Conservation (phyloP, 1,140 invertebrate genomes). For the Leptinotarsa defecta region DNA sequence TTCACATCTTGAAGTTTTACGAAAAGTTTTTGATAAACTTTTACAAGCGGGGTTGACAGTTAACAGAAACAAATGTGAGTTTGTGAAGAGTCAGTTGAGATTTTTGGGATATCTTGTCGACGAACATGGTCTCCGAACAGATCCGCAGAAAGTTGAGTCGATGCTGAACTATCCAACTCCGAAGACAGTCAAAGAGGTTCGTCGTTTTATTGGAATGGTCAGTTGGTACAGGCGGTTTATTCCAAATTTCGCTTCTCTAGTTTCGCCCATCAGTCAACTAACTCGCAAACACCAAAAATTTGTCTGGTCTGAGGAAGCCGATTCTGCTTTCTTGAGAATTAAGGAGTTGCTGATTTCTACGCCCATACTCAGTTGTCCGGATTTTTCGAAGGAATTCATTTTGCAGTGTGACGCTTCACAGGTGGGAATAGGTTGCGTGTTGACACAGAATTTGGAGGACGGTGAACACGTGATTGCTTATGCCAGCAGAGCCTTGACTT, state of each 20-base stretch:
- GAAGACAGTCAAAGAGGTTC: conserved; percentile 37
- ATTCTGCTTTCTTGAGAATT: conserved; percentile 14
- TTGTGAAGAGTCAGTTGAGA: neutral
- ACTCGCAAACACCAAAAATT: neutral
- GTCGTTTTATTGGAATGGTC: conserved; percentile 23
- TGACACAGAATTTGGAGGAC: conserved; percentile 43
- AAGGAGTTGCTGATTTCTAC: conserved; percentile 23
- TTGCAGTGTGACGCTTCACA: conserved; percentile 41
- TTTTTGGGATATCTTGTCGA: neutral
- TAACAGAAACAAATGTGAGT: conserved; percentile 1
- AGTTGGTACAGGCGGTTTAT: conserved; percentile 27
- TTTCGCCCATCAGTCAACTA: neutral
- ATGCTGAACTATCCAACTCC: conserved; percentile 52
- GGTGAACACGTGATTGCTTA: conserved; percentile 52
- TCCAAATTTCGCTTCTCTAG: neutral
- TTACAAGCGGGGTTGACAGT: neutral
- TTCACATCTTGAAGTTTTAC: neutral
- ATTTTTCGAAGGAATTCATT: conserved; percentile 26
- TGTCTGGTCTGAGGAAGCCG: neutral
- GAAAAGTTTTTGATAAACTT: neutral
- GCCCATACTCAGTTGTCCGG: conserved; percentile 28
- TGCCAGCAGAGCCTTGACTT: conserved; percentile 51
- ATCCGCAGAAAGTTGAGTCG: neutral
- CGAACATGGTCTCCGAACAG: neutral
- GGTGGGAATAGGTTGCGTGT: conserved; percentile 43